These are phyloP conservation scores for Proterorhinus semilunaris DNA, from an alignment of 2,113 vertebrate genomes.

Conservation along the genomic window DNA sequence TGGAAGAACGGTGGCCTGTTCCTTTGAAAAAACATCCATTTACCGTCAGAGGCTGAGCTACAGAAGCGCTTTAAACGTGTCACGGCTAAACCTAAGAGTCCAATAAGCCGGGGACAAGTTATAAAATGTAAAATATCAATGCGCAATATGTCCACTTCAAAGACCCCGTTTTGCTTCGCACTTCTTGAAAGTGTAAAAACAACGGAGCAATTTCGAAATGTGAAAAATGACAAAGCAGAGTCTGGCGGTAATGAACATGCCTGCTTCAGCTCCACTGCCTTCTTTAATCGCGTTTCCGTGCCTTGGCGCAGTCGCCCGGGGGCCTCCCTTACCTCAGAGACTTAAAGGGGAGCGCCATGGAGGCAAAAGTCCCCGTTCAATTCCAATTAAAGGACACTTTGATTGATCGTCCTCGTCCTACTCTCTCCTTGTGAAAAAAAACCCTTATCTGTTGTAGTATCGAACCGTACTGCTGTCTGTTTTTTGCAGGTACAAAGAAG, in stretches of 20 bases:
- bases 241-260: slow-evolving; percentile 30
- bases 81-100: too few species aligned
- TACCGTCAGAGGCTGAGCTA: too few species aligned
- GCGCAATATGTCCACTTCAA: too few species aligned
- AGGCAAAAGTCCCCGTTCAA: slow-evolving; percentile 50
- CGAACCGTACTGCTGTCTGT: not conserved
- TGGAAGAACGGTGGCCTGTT: too few species aligned
- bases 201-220: not conserved
- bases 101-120: too few species aligned
- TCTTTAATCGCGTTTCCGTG: slow-evolving; percentile 52
- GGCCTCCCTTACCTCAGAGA: slow-evolving; percentile 52
- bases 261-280: slow-evolving; percentile 61
- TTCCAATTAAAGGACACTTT: slow-evolving; percentile 67
- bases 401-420: slow-evolving; percentile 65
- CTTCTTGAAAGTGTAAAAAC: too few species aligned
- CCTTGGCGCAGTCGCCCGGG: slow-evolving; percentile 28
- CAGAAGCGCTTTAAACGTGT: too few species aligned
- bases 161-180: too few species aligned
- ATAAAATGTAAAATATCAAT: too few species aligned
- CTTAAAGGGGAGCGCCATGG: slow-evolving; percentile 28
- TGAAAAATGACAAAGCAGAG: slow-evolving; percentile 36
- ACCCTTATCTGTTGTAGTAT: slow-evolving; percentile 16
- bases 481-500: not conserved
- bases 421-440: slow-evolving; percentile 56
- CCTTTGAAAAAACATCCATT: too few species aligned